Percentiles rank a stretch among this genome's conserved stretches.
Conservation (phyloP, 2,113 vertebrate species). For the Pteronura brasiliensis region DNA sequence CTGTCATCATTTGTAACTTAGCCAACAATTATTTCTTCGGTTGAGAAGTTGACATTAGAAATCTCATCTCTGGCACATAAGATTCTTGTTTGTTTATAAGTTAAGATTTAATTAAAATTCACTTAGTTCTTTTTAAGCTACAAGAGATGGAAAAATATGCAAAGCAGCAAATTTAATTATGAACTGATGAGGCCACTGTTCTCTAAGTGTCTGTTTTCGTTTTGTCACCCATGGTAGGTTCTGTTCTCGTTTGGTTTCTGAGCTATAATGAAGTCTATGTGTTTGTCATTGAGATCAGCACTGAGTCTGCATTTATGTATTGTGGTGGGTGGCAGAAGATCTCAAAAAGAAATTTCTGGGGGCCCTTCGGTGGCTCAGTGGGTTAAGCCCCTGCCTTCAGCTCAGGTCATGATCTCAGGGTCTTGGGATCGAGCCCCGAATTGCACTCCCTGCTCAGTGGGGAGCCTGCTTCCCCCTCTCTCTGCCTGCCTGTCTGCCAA, state of each 20-base stretch:
- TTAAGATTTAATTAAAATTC: constrained; percentile 52
- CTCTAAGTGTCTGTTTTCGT: background rate
- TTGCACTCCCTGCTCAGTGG: too few relatives aligned
- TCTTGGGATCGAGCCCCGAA: too few relatives aligned
- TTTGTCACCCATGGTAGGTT: background rate
- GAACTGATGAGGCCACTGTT: background rate
- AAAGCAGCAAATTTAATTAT: background rate
- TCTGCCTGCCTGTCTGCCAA: too few relatives aligned
- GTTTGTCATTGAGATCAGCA: background rate
- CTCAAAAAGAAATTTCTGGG: constrained; percentile 66
- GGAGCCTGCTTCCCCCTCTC: too few relatives aligned
- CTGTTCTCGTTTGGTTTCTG: background rate
- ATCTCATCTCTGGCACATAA: background rate
- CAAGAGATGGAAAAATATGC: constrained; percentile 28
- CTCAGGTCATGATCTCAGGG: too few relatives aligned
- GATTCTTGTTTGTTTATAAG: constrained; percentile 38
- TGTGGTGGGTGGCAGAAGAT: constrained; percentile 76
- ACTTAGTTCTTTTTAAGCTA: background rate
- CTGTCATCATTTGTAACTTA: background rate
- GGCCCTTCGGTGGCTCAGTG: too few relatives aligned
- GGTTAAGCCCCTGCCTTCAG: too few relatives aligned
- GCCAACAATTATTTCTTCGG: background rate
- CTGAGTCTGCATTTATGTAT: constrained; percentile 4
- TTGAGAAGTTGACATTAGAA: constrained; percentile 7
- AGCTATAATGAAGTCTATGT: background rate